Evolutionary conservation across 2,797 vertebrate genomes (phyloP).

Genomic region (Falco berigora): DNA sequence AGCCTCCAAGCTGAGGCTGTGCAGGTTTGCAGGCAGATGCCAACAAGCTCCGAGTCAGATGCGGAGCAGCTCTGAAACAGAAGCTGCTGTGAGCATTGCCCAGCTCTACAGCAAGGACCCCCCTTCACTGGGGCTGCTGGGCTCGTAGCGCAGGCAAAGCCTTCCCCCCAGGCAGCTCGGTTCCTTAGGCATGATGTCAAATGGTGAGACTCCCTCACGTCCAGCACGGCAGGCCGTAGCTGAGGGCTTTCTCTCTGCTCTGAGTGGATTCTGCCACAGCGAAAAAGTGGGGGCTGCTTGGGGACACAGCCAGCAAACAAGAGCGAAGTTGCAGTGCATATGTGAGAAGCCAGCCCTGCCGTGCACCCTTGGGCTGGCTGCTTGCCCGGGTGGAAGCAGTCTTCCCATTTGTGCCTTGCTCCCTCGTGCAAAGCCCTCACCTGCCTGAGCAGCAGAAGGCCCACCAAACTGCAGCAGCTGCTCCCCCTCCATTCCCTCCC

Average conservation of each 20-base stretch:
- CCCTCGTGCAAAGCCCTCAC: neutral
- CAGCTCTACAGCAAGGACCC: neutral
- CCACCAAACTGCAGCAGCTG: neutral
- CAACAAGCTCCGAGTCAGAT: rapidly evolving
- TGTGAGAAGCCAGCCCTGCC: neutral
- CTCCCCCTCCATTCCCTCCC: neutral
- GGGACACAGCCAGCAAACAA: neutral
- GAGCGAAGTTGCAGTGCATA: rapidly evolving
- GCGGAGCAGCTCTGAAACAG: neutral
- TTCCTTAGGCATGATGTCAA: rapidly evolving
- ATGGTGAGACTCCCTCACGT: no score
- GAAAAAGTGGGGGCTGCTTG: neutral
- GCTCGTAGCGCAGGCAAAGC: rapidly evolving
- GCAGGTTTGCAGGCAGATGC: neutral
- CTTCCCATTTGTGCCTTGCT: neutral
- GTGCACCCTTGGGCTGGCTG: neutral
- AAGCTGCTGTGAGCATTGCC: rapidly evolving
- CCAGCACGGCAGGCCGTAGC: neutral
- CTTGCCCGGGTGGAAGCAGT: neutral
- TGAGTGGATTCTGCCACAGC: neutral
- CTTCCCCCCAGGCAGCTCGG: neutral
- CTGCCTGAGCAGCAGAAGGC: neutral
- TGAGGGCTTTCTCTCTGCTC: neutral
- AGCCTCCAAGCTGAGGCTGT: rapidly evolving
- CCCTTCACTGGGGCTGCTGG: neutral